Base-by-base conservation (phyloP, 2,113 vertebrate genomes). In the Phasianus colchicus region DNA sequence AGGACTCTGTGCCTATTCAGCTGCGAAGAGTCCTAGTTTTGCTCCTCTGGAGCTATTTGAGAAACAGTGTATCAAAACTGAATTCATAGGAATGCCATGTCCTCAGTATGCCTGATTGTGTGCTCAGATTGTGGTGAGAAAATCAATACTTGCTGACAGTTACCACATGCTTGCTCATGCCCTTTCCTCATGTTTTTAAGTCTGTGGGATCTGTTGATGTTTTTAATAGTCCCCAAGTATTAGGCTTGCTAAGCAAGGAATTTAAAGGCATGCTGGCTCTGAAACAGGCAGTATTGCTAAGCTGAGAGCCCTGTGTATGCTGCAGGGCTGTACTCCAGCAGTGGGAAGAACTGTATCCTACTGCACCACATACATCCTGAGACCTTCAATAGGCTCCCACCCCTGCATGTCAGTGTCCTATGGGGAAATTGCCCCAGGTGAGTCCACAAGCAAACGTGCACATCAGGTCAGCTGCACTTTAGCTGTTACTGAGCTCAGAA, bases 341-440 rank as follows among this genome's bases (percentile, higher is more conserved):
- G 7, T 0, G 25, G n/a, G 20, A 11, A 65, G 60, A 77, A 10
- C 40, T 24, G 17, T 9, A 20, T 21, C 11, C 52, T 6, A 7
- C 29, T 48, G 15, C 45, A 2, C 29, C 2, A 4, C 3, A 1
- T 10, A 30, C 18, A 40, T 6, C 25, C 34, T 0, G 1, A 3
- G 54, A 42, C 16, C 66, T 20, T 40, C 54, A 11, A 1, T 0
- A 12, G 29, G 38, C 60, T 2, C 45, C 30, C 10, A 16, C 7
- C 50, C 27, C 60, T 1, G 0, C 50, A 21, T 1, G 15, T 61
- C 10, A n/a, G 19, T 0, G 12, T 42, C n/a, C 45, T 13, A 21
- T 0, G 1, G 25, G 10, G 17, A 48, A 50, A 63, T 1, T 17
- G 1, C 22, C 40, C 29, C 6, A 13, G 30, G 16, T 6, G 24